Percentiles rank a stretch among this genome's conserved stretches.
phyloP scores from a whole-genome alignment of 1,140 invertebrate genomes.

The Brevipalpus yothersi region DNA sequence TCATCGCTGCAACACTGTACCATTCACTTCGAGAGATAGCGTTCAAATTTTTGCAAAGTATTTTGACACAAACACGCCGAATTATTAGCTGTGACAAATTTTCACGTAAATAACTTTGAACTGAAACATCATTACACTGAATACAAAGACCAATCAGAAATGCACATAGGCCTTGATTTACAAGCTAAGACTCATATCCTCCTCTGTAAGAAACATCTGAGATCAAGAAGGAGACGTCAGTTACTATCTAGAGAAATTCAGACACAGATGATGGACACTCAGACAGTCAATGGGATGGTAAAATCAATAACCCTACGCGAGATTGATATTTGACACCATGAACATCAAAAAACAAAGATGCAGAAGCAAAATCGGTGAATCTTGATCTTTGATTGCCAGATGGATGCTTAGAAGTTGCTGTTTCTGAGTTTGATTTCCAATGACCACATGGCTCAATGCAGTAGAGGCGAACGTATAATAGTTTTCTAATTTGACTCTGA shows the following conservation, averaged over 20 bases:
- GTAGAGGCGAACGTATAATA: constrained; percentile 86
- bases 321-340: constrained; percentile 62
- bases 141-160: constrained; percentile 81
- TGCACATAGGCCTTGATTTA: constrained; percentile 74
- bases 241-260: constrained; percentile 54
- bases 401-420: constrained; percentile 77
- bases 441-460: constrained; percentile 64
- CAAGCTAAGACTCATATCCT: constrained; percentile 59
- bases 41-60: constrained; percentile 57
- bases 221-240: constrained; percentile 46
- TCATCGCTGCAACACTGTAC: constrained; percentile 72
- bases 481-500: too few species aligned
- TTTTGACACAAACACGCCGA: constrained; percentile 72
- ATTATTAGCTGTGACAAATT: constrained; percentile 55
- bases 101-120: constrained; percentile 46
- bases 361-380: constrained; percentile 57
- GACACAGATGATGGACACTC: constrained; percentile 59
- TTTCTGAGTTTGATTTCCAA: constrained; percentile 66
- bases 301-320: constrained; percentile 69
- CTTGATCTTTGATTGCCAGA: constrained; percentile 57
- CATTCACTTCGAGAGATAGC: constrained; percentile 66
- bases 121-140: constrained; percentile 68
- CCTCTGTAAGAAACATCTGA: constrained; percentile 33
- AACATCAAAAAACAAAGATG: constrained; percentile 57
- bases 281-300: constrained; percentile 65